phyloP scores from a whole-genome alignment of 2,888 invertebrate species.

The Adelognathus sp. region DNA sequence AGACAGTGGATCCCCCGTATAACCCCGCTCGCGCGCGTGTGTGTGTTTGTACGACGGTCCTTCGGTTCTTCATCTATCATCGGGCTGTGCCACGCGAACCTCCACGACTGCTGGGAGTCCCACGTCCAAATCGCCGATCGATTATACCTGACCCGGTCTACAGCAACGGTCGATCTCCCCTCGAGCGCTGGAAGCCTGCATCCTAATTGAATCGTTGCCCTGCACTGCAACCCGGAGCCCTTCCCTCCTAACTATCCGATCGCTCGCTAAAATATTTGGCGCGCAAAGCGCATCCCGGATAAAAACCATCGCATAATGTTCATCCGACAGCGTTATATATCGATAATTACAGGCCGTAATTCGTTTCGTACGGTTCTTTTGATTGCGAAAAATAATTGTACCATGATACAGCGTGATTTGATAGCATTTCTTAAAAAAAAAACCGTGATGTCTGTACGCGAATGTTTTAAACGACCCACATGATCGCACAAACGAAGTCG shows the following conservation, averaged over 20 bases:
- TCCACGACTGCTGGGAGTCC: conserved; percentile 58
- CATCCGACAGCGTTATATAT: conserved; percentile 56
- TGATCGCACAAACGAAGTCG: neutral
- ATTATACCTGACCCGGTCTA: conserved; percentile 66
- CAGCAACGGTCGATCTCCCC: conserved; percentile 43
- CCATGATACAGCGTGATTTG: conserved; percentile 29
- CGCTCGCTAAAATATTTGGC: conserved; percentile 22
- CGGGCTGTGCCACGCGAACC: conserved; percentile 62
- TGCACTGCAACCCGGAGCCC: conserved; percentile 42
- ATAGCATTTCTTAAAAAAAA: conserved; percentile 27
- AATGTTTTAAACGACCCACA: neutral
- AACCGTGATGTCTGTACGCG: conserved; percentile 7
- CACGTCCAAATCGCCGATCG: conserved; percentile 70
- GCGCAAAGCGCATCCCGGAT: conserved; percentile 7
- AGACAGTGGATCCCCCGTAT: neutral
- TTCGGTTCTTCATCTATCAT: conserved; percentile 52
- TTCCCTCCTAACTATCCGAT: conserved; percentile 3
- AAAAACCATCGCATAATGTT: conserved; percentile 37
- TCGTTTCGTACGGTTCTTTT: conserved; percentile 11
- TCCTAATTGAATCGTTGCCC: conserved; percentile 67
- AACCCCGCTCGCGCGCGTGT: neutral
- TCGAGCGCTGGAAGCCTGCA: conserved; percentile 60
- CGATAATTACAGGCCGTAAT: conserved; percentile 37
- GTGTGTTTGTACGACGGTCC: neutral
- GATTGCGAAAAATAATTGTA: conserved; percentile 58